phyloP scores from a whole-genome alignment of 1,140 invertebrate species.

The Ceratoteleas bidentatus region DNA sequence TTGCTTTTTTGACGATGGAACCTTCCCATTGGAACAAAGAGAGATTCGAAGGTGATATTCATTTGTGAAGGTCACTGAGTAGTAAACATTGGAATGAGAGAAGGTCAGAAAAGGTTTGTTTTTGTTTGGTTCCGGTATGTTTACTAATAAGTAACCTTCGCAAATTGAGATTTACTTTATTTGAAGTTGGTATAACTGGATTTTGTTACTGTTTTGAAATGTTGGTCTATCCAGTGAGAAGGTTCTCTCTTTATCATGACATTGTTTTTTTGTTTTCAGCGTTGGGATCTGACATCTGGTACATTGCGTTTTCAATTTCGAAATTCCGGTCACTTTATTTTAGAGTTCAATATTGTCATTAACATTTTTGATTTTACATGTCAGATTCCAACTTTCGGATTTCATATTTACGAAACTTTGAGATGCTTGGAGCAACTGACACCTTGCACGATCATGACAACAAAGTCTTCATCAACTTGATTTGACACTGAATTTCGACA shows the following conservation, averaged over 20 bases:
- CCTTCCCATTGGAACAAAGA: too few relatives aligned
- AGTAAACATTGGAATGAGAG: too few relatives aligned
- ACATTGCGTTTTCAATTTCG: neutral
- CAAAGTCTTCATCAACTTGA: neutral
- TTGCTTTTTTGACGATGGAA: conserved; percentile 26
- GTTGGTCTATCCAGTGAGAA: too few relatives aligned
- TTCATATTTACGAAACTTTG: conserved; percentile 1
- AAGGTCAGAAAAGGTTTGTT: too few relatives aligned
- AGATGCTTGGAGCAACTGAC: conserved; percentile 13
- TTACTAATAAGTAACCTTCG: too few relatives aligned
- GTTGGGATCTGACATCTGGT: conserved; percentile 23
- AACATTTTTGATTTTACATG: neutral
- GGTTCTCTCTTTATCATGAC: too few relatives aligned
- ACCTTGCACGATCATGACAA: conserved; percentile 24
- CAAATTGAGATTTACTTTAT: too few relatives aligned
- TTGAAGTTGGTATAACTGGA: too few relatives aligned
- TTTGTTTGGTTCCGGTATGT: too few relatives aligned
- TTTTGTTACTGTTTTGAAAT: too few relatives aligned
- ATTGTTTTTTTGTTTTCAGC: conserved; percentile 24
- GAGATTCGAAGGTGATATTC: conserved; percentile 40
- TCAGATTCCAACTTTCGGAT: conserved; percentile 17
- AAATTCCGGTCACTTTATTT: neutral
- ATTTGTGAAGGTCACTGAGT: neutral
- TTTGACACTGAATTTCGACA: neutral
- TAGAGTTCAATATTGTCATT: neutral